Evolutionary conservation across 2,797 vertebrate species (phyloP).

Genomic region (Paedocypris micromegethes): DNA sequence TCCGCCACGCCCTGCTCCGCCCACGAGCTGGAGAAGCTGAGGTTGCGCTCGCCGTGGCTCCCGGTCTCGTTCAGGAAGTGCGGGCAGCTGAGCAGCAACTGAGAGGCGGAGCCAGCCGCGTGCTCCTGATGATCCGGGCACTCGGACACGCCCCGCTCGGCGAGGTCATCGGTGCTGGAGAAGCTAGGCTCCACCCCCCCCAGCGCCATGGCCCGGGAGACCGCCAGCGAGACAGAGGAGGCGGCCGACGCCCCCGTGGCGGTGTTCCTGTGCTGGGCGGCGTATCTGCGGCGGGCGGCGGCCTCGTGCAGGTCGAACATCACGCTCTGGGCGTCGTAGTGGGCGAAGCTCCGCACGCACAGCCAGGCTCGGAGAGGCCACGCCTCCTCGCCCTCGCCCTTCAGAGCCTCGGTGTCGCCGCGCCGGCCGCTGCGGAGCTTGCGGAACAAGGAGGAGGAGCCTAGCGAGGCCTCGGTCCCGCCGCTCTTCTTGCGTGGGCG

Average conservation of each 20-base stretch:
- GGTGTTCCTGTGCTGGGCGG: constrained; percentile 80
- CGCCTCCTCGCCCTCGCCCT: constrained; percentile 63
- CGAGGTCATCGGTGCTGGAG: constrained; percentile 80
- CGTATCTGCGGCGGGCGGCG: constrained; percentile 64
- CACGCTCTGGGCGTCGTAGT: constrained; percentile 88
- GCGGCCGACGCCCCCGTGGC: constrained; percentile 88
- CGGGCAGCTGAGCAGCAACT: constrained; percentile 85
- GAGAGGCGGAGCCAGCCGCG: constrained; percentile 59
- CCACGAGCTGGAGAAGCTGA: constrained; percentile 80
- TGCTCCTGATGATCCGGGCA: constrained; percentile 52
- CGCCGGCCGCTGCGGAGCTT: constrained; percentile 75
- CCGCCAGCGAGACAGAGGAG: constrained; percentile 69
- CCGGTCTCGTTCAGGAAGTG: constrained; percentile 92
- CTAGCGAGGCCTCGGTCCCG: constrained; percentile 75
- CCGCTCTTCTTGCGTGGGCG: constrained; percentile 71
- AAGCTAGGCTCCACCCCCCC: constrained; percentile 68
- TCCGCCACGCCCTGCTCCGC: constrained; percentile 55
- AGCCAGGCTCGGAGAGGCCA: constrained; percentile 64
- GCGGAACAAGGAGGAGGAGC: constrained; percentile 79
- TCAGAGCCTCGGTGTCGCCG: constrained; percentile 64
- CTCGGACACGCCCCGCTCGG: constrained; percentile 60
- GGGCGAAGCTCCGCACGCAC: constrained; percentile 83
- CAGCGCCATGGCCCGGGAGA: constrained; percentile 58
- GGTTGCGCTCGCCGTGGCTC: constrained; percentile 75
- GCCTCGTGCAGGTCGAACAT: constrained; percentile 84